Percentiles rank a stretch among this genome's conserved stretches.
These are phyloP conservation scores for Netelia virgata DNA, from an alignment of 2,888 invertebrate genomes.

Conservation along the genomic window DNA sequence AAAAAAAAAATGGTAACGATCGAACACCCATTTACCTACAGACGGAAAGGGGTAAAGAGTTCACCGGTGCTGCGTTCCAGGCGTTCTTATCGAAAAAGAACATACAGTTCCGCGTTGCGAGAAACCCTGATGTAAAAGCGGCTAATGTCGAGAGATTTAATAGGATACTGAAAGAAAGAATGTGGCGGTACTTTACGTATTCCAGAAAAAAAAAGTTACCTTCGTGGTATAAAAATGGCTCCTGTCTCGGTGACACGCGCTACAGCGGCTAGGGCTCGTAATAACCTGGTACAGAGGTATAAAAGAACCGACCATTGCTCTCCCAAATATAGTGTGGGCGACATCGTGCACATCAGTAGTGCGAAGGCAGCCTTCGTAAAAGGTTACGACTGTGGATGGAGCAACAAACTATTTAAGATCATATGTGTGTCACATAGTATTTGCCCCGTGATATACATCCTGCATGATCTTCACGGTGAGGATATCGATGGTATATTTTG, in stretches of 20 bases:
- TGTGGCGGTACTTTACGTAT: constrained; percentile 52
- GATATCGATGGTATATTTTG: constrained; percentile 4
- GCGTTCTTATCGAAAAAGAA: constrained; percentile 63
- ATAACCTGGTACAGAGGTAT: constrained; percentile 26
- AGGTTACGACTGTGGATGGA: constrained; percentile 8
- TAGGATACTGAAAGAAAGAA: constrained; percentile 35
- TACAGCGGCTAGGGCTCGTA: constrained; percentile 41
- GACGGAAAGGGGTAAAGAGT: constrained; percentile 74
- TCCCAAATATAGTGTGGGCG: constrained; percentile 39
- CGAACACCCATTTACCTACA: constrained; percentile 64
- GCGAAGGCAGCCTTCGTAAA: constrained; percentile 20
- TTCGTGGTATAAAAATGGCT: constrained; percentile 45
- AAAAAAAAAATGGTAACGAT: constrained; percentile 31
- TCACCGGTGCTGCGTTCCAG: constrained; percentile 65
- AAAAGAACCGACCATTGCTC: not conserved
- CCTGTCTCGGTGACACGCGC: constrained; percentile 34
- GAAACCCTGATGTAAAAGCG: constrained; percentile 76
- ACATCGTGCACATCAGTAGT: constrained; percentile 38
- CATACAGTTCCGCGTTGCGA: constrained; percentile 58
- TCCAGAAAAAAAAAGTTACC: constrained; percentile 44
- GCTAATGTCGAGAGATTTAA: constrained; percentile 74
- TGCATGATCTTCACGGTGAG: constrained; percentile 1
- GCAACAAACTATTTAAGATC: not conserved
- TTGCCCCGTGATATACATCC: not conserved
- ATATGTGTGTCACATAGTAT: not conserved